Evolutionary conservation across 2,113 vertebrate genomes (phyloP).

Genomic region (Athene noctua): DNA sequence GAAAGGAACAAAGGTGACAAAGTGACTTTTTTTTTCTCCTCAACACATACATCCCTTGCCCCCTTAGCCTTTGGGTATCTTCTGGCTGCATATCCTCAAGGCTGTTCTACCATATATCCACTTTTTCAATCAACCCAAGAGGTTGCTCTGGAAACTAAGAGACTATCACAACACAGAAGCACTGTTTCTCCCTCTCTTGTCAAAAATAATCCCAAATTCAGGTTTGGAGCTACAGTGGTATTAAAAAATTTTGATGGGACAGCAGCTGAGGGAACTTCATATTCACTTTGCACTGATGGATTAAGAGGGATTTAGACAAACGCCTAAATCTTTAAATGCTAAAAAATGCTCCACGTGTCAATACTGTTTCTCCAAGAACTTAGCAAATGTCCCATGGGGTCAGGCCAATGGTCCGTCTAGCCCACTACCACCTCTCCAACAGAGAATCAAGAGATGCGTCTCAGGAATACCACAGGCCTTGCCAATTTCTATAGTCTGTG

Average conservation of each 20-base stretch:
- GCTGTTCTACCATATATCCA: neutral
- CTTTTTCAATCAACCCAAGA: neutral
- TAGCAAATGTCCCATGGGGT: neutral
- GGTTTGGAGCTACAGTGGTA: neutral
- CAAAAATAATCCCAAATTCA: neutral
- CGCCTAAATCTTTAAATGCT: neutral
- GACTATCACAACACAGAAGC: neutral
- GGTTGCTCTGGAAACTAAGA: neutral
- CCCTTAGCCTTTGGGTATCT: neutral
- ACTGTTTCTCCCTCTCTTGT: neutral
- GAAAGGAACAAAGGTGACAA: neutral
- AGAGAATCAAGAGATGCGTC: accelerated
- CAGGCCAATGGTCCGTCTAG: neutral
- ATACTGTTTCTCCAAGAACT: neutral
- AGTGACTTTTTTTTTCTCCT: neutral
- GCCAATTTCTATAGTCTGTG: neutral
- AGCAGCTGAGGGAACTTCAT: neutral
- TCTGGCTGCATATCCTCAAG: neutral
- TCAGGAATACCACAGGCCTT: neutral
- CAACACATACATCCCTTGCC: no score
- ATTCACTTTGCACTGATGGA: neutral
- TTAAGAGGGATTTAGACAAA: neutral
- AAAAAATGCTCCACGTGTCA: neutral
- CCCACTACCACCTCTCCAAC: neutral
- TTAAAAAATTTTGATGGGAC: neutral